phyloP scores from a whole-genome alignment of 2,888 invertebrate genomes.

The Lithophane leautieri region DNA sequence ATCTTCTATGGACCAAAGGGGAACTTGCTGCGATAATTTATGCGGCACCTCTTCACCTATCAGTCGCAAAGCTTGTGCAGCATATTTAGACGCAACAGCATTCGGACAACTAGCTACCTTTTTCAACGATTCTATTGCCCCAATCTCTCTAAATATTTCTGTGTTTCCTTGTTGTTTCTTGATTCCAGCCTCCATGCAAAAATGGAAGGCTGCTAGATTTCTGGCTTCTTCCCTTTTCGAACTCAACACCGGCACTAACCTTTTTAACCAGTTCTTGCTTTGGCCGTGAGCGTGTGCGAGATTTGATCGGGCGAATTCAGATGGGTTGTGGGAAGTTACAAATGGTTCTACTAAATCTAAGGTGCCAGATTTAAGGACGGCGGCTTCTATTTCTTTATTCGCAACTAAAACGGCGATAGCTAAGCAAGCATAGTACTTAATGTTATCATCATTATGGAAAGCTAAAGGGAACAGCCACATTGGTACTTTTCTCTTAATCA shows the following conservation, averaged over 20 bases:
- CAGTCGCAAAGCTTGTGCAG: constrained; percentile 96
- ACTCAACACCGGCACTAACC: constrained; percentile 97
- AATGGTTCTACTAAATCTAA: constrained; percentile 99
- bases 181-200: constrained; percentile 99
- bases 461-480: constrained; percentile 99
- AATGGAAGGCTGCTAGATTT: constrained; percentile 99
- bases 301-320: constrained; percentile 97
- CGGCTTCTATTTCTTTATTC: constrained; percentile 99
- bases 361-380: constrained; percentile 98
- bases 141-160: constrained; percentile 97
- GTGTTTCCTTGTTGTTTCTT: constrained; percentile 98
- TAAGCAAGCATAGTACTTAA: constrained; percentile 99
- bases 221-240: constrained; percentile 98
- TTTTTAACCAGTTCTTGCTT: constrained; percentile 98
- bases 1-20: constrained; percentile 98
- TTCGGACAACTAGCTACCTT: constrained; percentile 99
- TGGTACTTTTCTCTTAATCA: constrained; percentile 98
- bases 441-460: constrained; percentile 98
- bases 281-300: constrained; percentile 98
- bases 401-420: constrained; percentile 99
- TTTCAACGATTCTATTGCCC: constrained; percentile 98
- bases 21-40: constrained; percentile 99
- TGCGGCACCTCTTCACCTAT: constrained; percentile 99
- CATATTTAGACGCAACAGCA: constrained; percentile 99
- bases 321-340: constrained; percentile 97